Evolutionary conservation across 2,113 vertebrate species (phyloP), one percentile per base, ranked within the genome.

Genomic region (Ochotona princeps): DNA sequence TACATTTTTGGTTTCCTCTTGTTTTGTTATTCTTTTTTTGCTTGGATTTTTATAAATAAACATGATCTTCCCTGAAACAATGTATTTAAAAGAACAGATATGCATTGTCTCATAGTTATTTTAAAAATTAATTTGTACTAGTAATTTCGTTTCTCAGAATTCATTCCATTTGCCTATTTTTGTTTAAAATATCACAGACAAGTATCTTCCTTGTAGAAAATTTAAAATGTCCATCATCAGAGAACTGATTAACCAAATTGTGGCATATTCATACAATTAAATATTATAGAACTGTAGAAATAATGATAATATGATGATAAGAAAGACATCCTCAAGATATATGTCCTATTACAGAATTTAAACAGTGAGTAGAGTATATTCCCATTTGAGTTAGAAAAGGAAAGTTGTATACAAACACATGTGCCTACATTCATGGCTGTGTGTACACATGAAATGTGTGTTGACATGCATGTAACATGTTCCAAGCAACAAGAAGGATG

Each of bases 61-160:
- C n/a, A 47, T n/a, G 51, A n/a, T 60, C 18, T 67, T 44, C 12
- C 28, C 28, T 5, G 21, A 83, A 72, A 74, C 1, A 89, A 13
- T 1, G 69, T 66, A 65, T 51, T 18, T 75, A 0, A 83, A 86
- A 94, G 83, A 13, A 65, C 30, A 60, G 0, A 12, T 44, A 8
- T 83, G 17, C 5, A 38, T 78, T 94, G 75, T 70, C 51, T 17
- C 89, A 74, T 69, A 89, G 21, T 73, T 63, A 86, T 65, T 74
- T 93, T 79, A 32, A 8, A 81, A 93, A 92, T 67, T 35, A 84
- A 81, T 60, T 38, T 86, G 15, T 14, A 57, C 35, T 25, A 89
- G 1, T 66, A 25, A 83, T 80, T 92, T 51, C 21, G 81, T 74
- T 81, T 84, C 66, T 90, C 90, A 18, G 10, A 93, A 87, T 83